A percentile compares a stretch with the other conserved stretches of the same genome.
phyloP scores from a whole-genome alignment of 1,140 invertebrate genomes.

The Chrysomallon squamiferum region DNA sequence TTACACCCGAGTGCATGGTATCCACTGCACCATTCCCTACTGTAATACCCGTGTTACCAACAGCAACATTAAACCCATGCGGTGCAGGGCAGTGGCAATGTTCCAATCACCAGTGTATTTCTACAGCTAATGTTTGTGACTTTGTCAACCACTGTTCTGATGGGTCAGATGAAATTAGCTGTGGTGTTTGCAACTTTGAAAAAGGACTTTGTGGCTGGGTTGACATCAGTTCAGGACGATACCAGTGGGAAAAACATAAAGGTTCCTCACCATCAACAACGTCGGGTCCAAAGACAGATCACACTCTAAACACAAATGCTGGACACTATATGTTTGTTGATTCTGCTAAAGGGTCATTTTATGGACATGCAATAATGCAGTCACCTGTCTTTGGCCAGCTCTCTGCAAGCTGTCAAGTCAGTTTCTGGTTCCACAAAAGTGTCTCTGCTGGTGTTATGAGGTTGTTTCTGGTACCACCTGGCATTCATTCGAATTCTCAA shows the following conservation, averaged over 20 bases:
- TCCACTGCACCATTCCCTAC: conserved; percentile 16
- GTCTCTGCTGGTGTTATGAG: conserved; percentile 21
- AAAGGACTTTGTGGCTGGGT: conserved; percentile 49
- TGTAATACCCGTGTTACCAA: conserved; percentile 22
- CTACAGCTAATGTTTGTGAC: conserved; percentile 66
- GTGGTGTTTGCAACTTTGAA: conserved; percentile 50
- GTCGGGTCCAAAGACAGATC: conserved; percentile 46
- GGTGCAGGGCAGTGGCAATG: conserved; percentile 39
- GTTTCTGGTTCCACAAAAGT: conserved; percentile 36
- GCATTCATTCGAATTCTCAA: conserved; percentile 10
- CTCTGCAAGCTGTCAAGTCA: conserved; percentile 21
- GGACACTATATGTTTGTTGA: conserved; percentile 54
- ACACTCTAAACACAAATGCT: conserved; percentile 37
- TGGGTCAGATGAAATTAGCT: conserved; percentile 30
- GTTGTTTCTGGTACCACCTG: conserved; percentile 31
- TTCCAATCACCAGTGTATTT: conserved; percentile 34
- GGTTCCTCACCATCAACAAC: conserved; percentile 35
- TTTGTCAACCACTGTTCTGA: conserved; percentile 69
- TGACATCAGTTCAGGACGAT: conserved; percentile 41
- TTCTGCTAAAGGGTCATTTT: conserved; percentile 35
- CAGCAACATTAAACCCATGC: conserved; percentile 37
- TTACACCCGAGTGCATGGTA: conserved; percentile 50
- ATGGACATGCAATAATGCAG: conserved; percentile 32
- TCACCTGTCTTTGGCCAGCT: conserved; percentile 24
- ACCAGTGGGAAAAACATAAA: conserved; percentile 51